Evolutionary conservation across 1,140 invertebrate species (phyloP).

Genomic region (Augochlora pura): DNA sequence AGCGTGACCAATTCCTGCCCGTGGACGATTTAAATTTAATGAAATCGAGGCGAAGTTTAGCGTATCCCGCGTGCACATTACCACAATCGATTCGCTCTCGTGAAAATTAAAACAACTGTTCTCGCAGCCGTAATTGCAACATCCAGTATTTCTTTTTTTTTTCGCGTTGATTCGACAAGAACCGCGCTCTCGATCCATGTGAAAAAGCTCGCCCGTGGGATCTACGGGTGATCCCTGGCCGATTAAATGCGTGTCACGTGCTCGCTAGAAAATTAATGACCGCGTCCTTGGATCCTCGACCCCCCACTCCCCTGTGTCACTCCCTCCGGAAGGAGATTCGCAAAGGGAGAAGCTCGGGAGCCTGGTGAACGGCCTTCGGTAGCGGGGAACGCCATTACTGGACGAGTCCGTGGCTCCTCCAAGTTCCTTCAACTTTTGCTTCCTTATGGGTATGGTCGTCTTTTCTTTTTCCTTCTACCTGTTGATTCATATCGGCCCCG

Average conservation of each 20-base stretch:
- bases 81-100: too few relatives aligned
- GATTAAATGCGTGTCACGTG: constrained; percentile 28
- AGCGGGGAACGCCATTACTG: constrained; percentile 50
- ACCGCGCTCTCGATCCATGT: too few relatives aligned
- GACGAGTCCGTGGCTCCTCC: not conserved
- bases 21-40: too few relatives aligned
- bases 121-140: too few relatives aligned
- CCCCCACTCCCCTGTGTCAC: constrained; percentile 6
- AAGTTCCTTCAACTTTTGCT: not conserved
- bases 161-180: too few relatives aligned
- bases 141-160: too few relatives aligned
- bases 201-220: not conserved
- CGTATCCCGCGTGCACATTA: too few relatives aligned
- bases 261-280: constrained; percentile 42
- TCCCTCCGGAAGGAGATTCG: constrained; percentile 30
- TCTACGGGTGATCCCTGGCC: constrained; percentile 9
- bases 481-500: not conserved
- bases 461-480: not conserved
- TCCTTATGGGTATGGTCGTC: not conserved
- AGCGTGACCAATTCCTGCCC: too few relatives aligned
- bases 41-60: too few relatives aligned
- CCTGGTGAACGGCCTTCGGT: constrained; percentile 61
- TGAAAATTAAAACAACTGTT: too few relatives aligned
- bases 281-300: constrained; percentile 25
- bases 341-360: constrained; percentile 28